phyloP scores from a whole-genome alignment of 2,797 vertebrate species.

The Macroramphosus scolopax region DNA sequence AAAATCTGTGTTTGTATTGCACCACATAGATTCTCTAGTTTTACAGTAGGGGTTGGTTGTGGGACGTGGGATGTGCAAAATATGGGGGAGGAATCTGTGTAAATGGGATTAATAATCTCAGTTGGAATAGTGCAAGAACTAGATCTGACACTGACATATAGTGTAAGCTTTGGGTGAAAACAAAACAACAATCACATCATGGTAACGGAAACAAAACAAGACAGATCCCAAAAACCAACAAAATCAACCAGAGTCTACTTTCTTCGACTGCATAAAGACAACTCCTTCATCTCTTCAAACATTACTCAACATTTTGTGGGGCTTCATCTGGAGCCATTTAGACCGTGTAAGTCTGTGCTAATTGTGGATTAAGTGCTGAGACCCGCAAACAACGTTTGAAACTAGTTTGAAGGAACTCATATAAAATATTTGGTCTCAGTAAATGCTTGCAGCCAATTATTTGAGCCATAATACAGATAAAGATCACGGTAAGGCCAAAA shows the following conservation, averaged over 20 bases:
- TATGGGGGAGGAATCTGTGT: constrained; percentile 43
- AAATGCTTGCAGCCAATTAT: constrained; percentile 19
- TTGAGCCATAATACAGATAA: constrained; percentile 2
- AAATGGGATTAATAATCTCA: constrained; percentile 69
- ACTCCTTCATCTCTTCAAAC: constrained; percentile 27
- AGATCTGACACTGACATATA: constrained; percentile 50
- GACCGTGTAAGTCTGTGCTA: no score
- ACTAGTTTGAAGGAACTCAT: no score
- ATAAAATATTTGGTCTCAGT: no score
- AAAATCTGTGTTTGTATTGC: constrained; percentile 73
- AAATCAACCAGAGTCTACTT: constrained; percentile 34
- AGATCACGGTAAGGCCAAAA: neutral
- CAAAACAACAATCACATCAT: constrained; percentile 19
- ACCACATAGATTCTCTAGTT: constrained; percentile 62
- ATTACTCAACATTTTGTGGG: constrained; percentile 8
- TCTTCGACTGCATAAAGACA: constrained; percentile 36
- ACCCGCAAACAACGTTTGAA: constrained; percentile 6
- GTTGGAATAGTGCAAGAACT: constrained; percentile 69
- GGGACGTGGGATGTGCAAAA: constrained; percentile 71
- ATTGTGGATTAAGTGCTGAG: constrained; percentile 6
- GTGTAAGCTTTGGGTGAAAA: constrained; percentile 59
- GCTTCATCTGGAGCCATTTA: constrained; percentile 1
- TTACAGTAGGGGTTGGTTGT: constrained; percentile 65
- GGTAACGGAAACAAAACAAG: constrained; percentile 25
- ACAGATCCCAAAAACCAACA: constrained; percentile 40